A percentile compares a stretch with the other conserved stretches of the same genome.
phyloP scores from a whole-genome alignment of 1,140 invertebrate species.

The Agraylea sexmaculata region DNA sequence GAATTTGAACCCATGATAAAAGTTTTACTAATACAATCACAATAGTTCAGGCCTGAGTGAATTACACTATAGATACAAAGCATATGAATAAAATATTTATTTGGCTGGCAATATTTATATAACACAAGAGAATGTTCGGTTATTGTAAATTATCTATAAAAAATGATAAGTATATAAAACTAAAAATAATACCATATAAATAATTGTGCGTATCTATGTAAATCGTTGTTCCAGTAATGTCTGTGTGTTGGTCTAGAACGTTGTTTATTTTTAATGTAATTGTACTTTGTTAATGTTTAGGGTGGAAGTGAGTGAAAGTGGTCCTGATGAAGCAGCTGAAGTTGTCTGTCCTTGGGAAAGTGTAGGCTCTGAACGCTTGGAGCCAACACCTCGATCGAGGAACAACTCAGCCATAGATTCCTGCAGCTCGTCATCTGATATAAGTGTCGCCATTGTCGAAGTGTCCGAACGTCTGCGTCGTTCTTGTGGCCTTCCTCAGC shows the following conservation, averaged over 20 bases:
- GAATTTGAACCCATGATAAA: too few relatives aligned
- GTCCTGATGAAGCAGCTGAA: slow-evolving; percentile 23
- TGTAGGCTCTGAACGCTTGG: slow-evolving; percentile 21
- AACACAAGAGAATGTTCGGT: too few relatives aligned
- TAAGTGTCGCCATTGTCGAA: slow-evolving; percentile 48
- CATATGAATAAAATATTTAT: too few relatives aligned
- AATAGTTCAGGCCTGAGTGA: too few relatives aligned
- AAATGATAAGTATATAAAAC: too few relatives aligned
- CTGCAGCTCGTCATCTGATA: slow-evolving; percentile 56
- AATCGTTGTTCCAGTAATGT: background rate
- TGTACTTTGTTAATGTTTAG: slow-evolving; percentile 32
- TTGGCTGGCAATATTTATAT: too few relatives aligned
- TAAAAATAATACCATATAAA: too few relatives aligned
- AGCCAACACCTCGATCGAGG: slow-evolving; percentile 22
- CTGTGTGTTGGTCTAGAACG: background rate
- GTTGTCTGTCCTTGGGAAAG: slow-evolving; percentile 25
- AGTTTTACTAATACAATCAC: too few relatives aligned
- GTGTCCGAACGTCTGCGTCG: slow-evolving; percentile 45
- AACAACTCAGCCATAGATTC: slow-evolving; percentile 37
- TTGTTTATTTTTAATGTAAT: too few relatives aligned
- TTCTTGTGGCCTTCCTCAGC: slow-evolving; percentile 44
- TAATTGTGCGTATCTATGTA: slow-evolving; percentile 3
- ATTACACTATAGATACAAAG: too few relatives aligned
- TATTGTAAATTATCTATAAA: too few relatives aligned
- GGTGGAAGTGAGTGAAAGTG: slow-evolving; percentile 30